These are phyloP conservation scores for Melanophora roralis DNA, from an alignment of 2,888 invertebrate species.

Conservation along the genomic window DNA sequence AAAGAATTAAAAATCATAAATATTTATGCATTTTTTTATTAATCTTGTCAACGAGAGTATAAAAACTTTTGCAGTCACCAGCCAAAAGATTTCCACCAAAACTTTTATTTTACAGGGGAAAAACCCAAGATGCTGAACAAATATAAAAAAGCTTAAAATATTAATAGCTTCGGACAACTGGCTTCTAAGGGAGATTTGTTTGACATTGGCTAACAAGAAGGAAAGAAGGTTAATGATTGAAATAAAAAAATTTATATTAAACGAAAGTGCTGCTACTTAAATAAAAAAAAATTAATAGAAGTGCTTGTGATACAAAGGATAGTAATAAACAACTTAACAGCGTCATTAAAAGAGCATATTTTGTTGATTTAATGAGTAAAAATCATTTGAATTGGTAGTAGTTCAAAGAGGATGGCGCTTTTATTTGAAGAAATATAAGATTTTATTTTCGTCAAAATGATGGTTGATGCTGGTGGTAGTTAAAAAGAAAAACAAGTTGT, in stretches of 20 bases:
- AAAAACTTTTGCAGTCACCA: slow-evolving; percentile 23
- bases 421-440: neutral
- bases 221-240: slow-evolving; percentile 22
- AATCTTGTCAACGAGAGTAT: slow-evolving; percentile 27
- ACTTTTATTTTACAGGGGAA: neutral
- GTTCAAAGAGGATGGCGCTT: neutral
- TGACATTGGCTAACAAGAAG: too few species aligned
- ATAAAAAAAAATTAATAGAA: neutral
- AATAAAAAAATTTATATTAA: slow-evolving; percentile 16
- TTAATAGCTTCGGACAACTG: slow-evolving; percentile 27
- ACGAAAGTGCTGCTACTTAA: neutral
- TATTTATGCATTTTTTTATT: slow-evolving; percentile 15
- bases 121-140: neutral
- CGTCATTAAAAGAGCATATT: slow-evolving; percentile 37
- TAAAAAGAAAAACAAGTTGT: neutral
- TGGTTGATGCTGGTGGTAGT: neutral
- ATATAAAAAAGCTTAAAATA: slow-evolving; percentile 9
- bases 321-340: slow-evolving; percentile 20
- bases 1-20: slow-evolving; percentile 54
- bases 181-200: too few species aligned
- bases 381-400: slow-evolving; percentile 35
- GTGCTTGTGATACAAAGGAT: neutral
- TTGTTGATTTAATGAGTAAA: slow-evolving; percentile 49
- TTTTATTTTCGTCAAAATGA: neutral
- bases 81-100: neutral